Conservation (phyloP, 2,113 vertebrate species). For the cattle (Bos taurus) region DNA sequence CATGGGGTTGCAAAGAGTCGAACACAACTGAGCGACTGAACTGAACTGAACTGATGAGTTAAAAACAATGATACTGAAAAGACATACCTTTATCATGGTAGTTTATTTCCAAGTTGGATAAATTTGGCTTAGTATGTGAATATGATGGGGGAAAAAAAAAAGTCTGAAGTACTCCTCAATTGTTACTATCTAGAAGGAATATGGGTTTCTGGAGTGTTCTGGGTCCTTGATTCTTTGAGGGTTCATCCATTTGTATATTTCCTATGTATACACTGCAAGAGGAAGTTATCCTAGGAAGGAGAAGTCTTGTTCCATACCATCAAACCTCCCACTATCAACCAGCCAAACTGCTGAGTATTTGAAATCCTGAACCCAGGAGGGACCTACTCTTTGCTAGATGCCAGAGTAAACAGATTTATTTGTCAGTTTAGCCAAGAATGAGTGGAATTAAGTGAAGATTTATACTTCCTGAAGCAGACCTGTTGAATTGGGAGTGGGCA, state of each 20-base stretch:
- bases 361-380: not conserved
- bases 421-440: not conserved
- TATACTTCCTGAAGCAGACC: not conserved
- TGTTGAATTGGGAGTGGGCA: not conserved
- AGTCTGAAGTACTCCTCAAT: not conserved
- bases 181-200: not conserved
- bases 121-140: not conserved
- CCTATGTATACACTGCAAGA: not conserved
- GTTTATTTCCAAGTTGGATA: not conserved
- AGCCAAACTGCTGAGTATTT: not conserved
- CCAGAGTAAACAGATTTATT: not conserved
- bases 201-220: not conserved
- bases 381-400: not conserved
- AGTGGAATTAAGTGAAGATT: not conserved
- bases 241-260: not conserved
- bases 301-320: not conserved
- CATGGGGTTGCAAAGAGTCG: too few relatives aligned
- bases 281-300: not conserved
- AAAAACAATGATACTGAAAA: not conserved
- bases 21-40: too few relatives aligned
- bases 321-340: not conserved
- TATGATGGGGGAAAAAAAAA: not conserved
- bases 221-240: not conserved
- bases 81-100: not conserved
- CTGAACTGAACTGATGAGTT: not conserved